These are phyloP conservation scores for Pseudopodoces humilis DNA, from an alignment of 2,113 vertebrate species.

Conservation along the genomic window DNA sequence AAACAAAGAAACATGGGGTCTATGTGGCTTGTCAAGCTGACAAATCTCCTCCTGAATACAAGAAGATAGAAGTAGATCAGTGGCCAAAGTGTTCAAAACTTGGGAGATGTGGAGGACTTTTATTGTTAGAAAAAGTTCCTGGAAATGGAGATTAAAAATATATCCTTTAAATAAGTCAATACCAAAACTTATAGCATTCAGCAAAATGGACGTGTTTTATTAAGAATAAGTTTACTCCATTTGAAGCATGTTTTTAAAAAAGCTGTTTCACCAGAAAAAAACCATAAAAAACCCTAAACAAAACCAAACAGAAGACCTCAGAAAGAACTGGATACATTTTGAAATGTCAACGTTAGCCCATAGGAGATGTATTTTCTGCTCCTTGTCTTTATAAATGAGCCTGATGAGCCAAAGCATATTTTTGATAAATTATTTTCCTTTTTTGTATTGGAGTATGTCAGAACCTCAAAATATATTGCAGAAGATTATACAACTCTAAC, in stretches of 20 bases:
- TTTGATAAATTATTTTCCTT: neutral
- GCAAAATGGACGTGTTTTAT: fast-evolving
- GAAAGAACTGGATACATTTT: neutral
- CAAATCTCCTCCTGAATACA: neutral
- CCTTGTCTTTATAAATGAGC: neutral
- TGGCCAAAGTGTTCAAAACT: neutral
- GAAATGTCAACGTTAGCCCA: neutral
- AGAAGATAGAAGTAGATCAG: neutral
- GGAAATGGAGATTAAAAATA: neutral
- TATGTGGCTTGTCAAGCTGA: neutral
- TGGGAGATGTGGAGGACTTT: neutral
- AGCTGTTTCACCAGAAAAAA: neutral
- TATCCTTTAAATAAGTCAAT: neutral
- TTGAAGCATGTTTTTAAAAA: neutral
- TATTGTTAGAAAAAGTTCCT: neutral
- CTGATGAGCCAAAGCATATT: neutral
- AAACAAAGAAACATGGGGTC: neutral
- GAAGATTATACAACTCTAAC: neutral
- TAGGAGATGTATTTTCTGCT: neutral
- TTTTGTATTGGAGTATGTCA: neutral
- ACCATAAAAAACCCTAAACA: fast-evolving
- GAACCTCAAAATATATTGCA: neutral
- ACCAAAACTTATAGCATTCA: fast-evolving
- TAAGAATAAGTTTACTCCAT: neutral
- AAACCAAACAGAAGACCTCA: neutral